Conservation (phyloP, 2,113 vertebrate species). For the Paralichthys olivaceus region DNA sequence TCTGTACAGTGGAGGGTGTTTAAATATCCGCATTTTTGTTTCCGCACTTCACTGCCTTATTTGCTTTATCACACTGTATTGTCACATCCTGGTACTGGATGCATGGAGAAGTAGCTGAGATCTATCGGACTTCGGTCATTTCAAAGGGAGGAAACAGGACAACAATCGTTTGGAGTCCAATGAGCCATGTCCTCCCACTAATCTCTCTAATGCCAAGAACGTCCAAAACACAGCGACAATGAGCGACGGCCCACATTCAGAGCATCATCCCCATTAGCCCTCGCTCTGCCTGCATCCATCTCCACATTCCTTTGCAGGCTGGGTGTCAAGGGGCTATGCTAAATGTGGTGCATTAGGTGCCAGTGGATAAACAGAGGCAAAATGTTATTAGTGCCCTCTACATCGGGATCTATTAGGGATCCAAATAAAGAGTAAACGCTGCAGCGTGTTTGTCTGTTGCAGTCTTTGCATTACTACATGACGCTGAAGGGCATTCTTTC, state of each 20-base stretch:
- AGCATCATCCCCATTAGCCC: constrained; percentile 60
- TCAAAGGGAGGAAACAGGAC: constrained; percentile 22
- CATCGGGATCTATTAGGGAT: constrained; percentile 38
- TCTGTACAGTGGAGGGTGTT: no score
- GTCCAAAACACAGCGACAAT: constrained; percentile 53
- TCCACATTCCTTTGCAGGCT: constrained; percentile 51
- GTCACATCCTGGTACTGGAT: background rate
- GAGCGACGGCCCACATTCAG: constrained; percentile 42
- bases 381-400: constrained; percentile 40
- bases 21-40: no score
- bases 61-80: background rate
- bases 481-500: constrained; percentile 56
- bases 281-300: constrained; percentile 37
- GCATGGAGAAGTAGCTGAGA: constrained; percentile 22
- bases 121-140: constrained; percentile 29
- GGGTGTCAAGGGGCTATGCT: constrained; percentile 29
- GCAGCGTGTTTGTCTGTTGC: constrained; percentile 6
- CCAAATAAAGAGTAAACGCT: constrained; percentile 48
- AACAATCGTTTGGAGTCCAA: constrained; percentile 39
- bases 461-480: constrained; percentile 39
- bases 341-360: constrained; percentile 57
- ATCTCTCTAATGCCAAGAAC: constrained; percentile 52
- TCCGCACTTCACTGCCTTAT: no score
- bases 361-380: constrained; percentile 50
- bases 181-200: constrained; percentile 52